phyloP scores from a whole-genome alignment of 2,797 vertebrate species.

The Helostoma temminkii region DNA sequence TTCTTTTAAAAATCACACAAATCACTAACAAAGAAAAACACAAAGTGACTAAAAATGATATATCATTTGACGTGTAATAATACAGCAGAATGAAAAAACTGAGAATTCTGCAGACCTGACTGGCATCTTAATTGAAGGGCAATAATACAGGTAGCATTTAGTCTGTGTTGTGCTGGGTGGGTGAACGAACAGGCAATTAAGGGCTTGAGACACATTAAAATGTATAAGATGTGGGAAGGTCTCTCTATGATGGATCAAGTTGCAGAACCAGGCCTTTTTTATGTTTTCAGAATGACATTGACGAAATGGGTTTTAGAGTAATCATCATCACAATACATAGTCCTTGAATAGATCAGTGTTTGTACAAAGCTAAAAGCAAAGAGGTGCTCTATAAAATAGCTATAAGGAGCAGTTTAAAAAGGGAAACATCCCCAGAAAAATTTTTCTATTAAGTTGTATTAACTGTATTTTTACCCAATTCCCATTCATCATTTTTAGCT shows the following conservation, averaged over 20 bases:
- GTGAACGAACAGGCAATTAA: neutral
- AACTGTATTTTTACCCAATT: neutral
- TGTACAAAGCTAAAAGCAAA: neutral
- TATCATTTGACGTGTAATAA: conserved; percentile 17
- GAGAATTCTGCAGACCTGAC: conserved; percentile 21
- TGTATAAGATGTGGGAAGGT: neutral
- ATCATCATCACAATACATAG: neutral
- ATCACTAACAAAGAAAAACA: neutral
- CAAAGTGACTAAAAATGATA: conserved; percentile 15
- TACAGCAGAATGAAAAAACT: conserved; percentile 2
- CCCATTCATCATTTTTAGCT: neutral
- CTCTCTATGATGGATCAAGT: neutral
- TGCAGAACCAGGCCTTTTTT: neutral
- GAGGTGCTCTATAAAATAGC: neutral
- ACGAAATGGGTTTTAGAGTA: neutral
- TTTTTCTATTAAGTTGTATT: neutral
- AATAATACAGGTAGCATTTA: conserved; percentile 14
- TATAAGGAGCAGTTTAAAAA: neutral
- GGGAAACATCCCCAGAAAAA: neutral
- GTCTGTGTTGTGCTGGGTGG: conserved; percentile 1
- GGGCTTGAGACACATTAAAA: conserved; percentile 4
- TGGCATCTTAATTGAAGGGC: conserved; percentile 17
- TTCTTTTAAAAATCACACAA: neutral
- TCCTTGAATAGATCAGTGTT: neutral
- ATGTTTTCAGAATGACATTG: neutral